Percentiles rank a stretch among this genome's conserved stretches.
Conservation (phyloP, 2,797 vertebrate genomes). For the Amniataba percoides region DNA sequence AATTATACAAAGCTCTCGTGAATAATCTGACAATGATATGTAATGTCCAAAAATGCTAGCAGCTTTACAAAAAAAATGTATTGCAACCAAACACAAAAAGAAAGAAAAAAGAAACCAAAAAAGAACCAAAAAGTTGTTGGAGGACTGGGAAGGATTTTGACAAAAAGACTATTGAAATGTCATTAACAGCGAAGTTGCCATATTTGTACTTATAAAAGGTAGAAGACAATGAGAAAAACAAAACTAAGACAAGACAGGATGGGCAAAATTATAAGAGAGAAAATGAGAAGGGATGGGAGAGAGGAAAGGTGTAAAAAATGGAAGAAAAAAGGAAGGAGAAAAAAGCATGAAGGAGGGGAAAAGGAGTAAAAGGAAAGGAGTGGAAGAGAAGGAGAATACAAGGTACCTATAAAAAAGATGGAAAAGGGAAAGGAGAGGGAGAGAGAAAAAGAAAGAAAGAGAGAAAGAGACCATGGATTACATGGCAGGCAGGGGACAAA, state of each 20-base stretch:
- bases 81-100: background rate
- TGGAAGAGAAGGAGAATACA: background rate
- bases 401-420: background rate
- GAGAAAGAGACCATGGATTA: background rate
- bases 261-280: too few relatives aligned
- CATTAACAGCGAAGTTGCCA: background rate
- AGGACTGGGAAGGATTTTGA: background rate
- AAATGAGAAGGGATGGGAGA: background rate
- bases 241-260: background rate
- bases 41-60: background rate
- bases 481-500: constrained; percentile 16
- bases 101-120: background rate
- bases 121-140: background rate
- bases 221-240: background rate
- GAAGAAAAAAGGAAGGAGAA: background rate
- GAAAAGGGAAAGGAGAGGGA: background rate
- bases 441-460: too few relatives aligned
- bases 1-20: constrained; percentile 15
- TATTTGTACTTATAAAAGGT: background rate
- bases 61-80: background rate
- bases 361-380: background rate
- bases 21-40: constrained; percentile 37
- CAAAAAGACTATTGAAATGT: background rate
- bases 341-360: background rate
- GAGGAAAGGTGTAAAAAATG: background rate